Conservation (phyloP, 2,888 invertebrate species). For the Stenoptilia bipunctidactyla region DNA sequence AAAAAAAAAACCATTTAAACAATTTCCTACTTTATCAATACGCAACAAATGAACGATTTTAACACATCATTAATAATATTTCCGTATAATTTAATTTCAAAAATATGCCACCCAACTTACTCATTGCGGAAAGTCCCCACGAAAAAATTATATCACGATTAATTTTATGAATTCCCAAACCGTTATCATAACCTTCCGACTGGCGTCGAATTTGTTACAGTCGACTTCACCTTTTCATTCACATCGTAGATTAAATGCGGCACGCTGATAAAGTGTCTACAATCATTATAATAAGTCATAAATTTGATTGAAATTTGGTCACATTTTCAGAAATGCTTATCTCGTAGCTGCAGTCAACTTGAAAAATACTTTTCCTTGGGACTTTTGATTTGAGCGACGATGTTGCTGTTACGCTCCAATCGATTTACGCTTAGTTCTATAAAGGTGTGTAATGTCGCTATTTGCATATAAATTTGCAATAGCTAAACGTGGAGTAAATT, state of each 20-base stretch:
- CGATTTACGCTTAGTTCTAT: conserved; percentile 61
- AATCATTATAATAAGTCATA: conserved; percentile 70
- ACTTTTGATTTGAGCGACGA: conserved; percentile 39
- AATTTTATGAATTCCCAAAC: conserved; percentile 42
- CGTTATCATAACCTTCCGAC: conserved; percentile 66
- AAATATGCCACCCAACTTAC: too few species aligned
- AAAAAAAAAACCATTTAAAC: too few species aligned
- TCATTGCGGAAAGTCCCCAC: too few species aligned
- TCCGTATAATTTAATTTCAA: too few species aligned
- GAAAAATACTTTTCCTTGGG: conserved; percentile 53
- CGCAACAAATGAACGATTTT: too few species aligned
- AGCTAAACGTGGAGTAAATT: conserved; percentile 28
- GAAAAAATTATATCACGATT: background rate
- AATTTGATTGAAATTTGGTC: conserved; percentile 70
- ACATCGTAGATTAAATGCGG: conserved; percentile 65
- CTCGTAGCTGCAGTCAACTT: conserved; percentile 61
- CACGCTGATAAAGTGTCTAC: conserved; percentile 61
- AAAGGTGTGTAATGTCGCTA: conserved; percentile 51
- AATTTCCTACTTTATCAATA: too few species aligned
- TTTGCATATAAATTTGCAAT: conserved; percentile 47
- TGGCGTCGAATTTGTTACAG: conserved; percentile 64
- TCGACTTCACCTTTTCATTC: conserved; percentile 66
- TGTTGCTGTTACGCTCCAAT: conserved; percentile 46
- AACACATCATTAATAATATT: too few species aligned
- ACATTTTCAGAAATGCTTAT: conserved; percentile 63